Percentiles rank a stretch among this genome's conserved stretches.
phyloP scores from a whole-genome alignment of 2,797 vertebrate species.

The Enteromius viviparus region DNA sequence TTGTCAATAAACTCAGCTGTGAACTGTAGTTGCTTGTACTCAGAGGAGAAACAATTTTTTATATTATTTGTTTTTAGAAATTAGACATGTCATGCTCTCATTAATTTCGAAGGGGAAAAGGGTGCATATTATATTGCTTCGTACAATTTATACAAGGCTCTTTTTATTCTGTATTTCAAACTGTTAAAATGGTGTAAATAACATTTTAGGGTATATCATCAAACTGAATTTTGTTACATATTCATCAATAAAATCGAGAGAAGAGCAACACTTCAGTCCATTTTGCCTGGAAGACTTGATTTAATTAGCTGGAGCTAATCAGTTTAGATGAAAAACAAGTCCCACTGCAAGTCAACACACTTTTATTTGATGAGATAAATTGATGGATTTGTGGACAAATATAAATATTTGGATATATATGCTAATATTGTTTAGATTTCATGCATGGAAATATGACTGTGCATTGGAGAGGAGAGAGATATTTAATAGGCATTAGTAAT shows the following conservation, averaged over 20 bases:
- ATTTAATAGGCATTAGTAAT: slow-evolving; percentile 67
- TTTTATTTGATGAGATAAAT: slow-evolving; percentile 38
- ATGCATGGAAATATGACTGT: slow-evolving; percentile 45
- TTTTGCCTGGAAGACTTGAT: slow-evolving; percentile 32
- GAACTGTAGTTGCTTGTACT: slow-evolving; percentile 50
- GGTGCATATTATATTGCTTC: background rate
- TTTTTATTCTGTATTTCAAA: slow-evolving; percentile 12
- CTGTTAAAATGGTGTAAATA: slow-evolving; percentile 31
- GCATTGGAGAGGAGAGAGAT: slow-evolving; percentile 60
- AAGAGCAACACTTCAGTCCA: slow-evolving; percentile 26
- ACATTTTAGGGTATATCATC: slow-evolving; percentile 21
- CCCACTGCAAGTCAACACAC: slow-evolving; percentile 14
- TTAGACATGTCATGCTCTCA: background rate
- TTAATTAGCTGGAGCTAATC: slow-evolving; percentile 29
- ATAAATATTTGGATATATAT: slow-evolving; percentile 22
- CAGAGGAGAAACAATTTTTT: slow-evolving; percentile 59
- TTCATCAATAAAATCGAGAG: slow-evolving; percentile 25
- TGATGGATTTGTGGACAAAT: slow-evolving; percentile 26
- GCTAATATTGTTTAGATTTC: slow-evolving; percentile 47
- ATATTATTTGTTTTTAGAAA: background rate
- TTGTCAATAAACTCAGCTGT: slow-evolving; percentile 65
- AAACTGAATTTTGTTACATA: slow-evolving; percentile 31
- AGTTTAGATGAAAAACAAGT: slow-evolving; percentile 32
- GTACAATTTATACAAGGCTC: background rate
- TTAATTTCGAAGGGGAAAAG: background rate